A percentile compares a stretch with the other conserved stretches of the same genome.
Conservation (phyloP, 1,140 invertebrate species). For the Pseudomyrmex cubaensis region DNA sequence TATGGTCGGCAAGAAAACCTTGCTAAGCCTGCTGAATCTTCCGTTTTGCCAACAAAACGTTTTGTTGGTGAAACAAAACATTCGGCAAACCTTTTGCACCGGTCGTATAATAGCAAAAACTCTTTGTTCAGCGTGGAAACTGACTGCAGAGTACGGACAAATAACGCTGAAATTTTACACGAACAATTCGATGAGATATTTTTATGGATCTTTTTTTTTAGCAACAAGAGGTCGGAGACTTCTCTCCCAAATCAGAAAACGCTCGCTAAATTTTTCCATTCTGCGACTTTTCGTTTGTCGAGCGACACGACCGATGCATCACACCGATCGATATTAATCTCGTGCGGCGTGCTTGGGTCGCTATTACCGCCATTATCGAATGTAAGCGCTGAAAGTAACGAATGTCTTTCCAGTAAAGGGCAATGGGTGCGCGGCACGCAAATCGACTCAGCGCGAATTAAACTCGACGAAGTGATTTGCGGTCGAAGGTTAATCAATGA, state of each 20-base stretch:
- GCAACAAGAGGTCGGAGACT: not conserved
- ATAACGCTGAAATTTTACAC: not conserved
- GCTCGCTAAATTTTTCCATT: not conserved
- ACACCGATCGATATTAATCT: slow-evolving; percentile 23
- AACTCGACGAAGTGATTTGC: slow-evolving; percentile 43
- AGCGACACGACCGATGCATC: not conserved
- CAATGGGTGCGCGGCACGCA: slow-evolving; percentile 50
- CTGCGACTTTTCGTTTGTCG: not conserved
- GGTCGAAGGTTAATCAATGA: slow-evolving; percentile 73
- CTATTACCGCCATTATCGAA: slow-evolving; percentile 27
- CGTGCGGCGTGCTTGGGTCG: not conserved
- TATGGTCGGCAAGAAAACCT: no score
- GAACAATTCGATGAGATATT: slow-evolving; percentile 7
- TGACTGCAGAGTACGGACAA: not conserved
- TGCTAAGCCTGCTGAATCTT: no score
- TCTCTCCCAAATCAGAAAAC: not conserved
- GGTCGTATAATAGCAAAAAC: not conserved
- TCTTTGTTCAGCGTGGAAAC: not conserved
- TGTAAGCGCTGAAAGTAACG: slow-evolving; percentile 5
- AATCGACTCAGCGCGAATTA: slow-evolving; percentile 35
- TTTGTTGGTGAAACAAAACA: no score
- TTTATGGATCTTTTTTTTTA: not conserved
- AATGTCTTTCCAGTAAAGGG: slow-evolving; percentile 46
- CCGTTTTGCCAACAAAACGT: no score
- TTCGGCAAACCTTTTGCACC: no score